Base-by-base conservation (phyloP, 2,797 vertebrate species). In the Microchirus variegatus region DNA sequence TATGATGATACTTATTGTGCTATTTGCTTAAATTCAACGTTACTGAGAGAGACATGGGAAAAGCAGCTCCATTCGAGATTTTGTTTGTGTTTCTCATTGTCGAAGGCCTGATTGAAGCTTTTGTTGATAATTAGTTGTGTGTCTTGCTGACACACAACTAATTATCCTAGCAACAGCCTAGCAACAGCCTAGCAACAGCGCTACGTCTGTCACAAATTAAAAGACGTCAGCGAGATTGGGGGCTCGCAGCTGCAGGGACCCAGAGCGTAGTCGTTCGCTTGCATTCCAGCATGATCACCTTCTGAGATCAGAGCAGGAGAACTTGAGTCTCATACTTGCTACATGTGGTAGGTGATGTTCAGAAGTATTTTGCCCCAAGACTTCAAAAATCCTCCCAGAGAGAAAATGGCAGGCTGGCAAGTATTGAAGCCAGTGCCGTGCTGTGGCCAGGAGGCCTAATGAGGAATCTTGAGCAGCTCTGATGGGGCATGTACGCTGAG, bases 391-490 rank as follows among this genome's bases (percentile, higher is more conserved):
- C 54, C 42, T 67, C 53, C 53, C 59, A 59, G 46, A 75, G 53
- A 49, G 61, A 65, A 75, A 59, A 63, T 74, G n/a, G 72, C 52
- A 56, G 72, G 57, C 72, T 75, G 77, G 73, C 55, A 47, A 61
- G 57, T 57, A 61, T 22, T 0, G 12, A 64, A 70, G 76, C 71
- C 77, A 80, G 70, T 72, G 70, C 65, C 88, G 75, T 61, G 77
- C 88, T 83, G 87, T 18, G 78, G 65, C 77, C 81, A 79, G 72
- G 78, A 88, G 70, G 77, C 67, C 81, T 88, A 84, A 85, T 84
- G 82, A 83, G 83, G 68, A 80, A 86, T 74, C 77, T 83, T 82
- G 67, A 82, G 71, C 73, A 75, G 71, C 68, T 82, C 83, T 80
- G 84, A 82, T 79, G 69, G 69, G 80, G 70, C 65, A 71, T 59